Evolutionary conservation across 2,113 vertebrate genomes (phyloP).

Genomic region (Caracal caracal): DNA sequence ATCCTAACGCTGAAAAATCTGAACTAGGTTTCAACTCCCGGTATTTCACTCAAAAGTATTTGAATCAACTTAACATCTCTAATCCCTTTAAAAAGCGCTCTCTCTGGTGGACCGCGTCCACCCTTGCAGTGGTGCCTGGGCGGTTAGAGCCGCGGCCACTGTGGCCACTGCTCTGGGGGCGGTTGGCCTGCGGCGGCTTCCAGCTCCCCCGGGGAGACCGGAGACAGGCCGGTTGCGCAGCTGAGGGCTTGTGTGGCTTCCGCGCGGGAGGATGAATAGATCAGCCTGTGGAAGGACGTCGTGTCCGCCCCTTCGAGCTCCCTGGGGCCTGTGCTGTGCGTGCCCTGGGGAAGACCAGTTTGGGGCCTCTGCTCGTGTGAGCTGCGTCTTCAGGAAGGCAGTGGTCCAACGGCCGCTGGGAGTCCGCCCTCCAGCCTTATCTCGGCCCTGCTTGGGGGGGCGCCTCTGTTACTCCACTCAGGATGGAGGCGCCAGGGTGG

Average conservation of each 20-base stretch:
- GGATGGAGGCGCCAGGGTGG: background rate
- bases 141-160: accelerated
- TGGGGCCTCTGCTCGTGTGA: background rate
- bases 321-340: too few species aligned
- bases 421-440: background rate
- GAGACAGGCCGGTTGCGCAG: too few species aligned
- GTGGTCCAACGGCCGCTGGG: background rate
- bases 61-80: background rate
- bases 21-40: background rate
- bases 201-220: background rate
- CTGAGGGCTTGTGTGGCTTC: too few species aligned
- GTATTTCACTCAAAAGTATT: background rate
- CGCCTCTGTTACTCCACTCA: background rate
- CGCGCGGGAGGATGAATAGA: too few species aligned
- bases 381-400: accelerated
- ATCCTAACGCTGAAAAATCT: background rate
- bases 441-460: background rate
- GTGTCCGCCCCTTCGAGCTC: too few species aligned
- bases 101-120: background rate
- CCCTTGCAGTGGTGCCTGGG: background rate
- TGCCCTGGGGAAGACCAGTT: too few species aligned
- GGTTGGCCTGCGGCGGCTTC: background rate
- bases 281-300: too few species aligned
- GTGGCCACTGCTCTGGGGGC: too few species aligned
- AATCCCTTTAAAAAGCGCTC: background rate